These are phyloP conservation scores for Apteryx owenii DNA, from an alignment of 2,113 vertebrate genomes.

Conservation along the genomic window DNA sequence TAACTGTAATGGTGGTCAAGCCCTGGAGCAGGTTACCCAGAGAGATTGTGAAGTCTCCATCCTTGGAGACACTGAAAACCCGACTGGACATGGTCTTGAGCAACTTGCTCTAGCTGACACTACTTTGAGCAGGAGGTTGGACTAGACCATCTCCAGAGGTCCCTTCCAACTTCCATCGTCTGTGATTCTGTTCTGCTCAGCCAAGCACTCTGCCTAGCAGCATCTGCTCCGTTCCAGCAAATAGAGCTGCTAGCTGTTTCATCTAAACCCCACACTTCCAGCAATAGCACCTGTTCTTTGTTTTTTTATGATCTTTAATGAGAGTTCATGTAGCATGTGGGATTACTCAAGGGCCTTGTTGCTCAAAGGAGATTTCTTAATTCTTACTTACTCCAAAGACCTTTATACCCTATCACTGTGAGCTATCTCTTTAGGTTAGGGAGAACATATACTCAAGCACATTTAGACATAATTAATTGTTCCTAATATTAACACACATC, in stretches of 20 bases:
- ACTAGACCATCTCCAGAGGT: background rate
- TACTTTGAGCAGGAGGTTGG: background rate
- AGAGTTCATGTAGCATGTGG: slow-evolving; percentile 11
- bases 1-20: background rate
- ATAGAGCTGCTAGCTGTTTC: slow-evolving; percentile 27
- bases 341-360: slow-evolving; percentile 13
- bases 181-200: background rate
- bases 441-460: background rate
- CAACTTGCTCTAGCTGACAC: background rate
- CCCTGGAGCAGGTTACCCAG: background rate
- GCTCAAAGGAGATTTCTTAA: slow-evolving; percentile 24
- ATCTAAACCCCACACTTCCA: slow-evolving; percentile 3
- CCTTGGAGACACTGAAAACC: background rate
- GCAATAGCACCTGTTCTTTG: slow-evolving; percentile 25
- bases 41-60: background rate
- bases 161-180: background rate
- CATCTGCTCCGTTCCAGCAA: slow-evolving; percentile 1
- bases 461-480: slow-evolving; percentile 42
- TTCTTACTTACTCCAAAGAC: slow-evolving; percentile 31
- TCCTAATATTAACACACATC: slow-evolving; percentile 10
- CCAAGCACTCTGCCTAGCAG: background rate
- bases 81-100: rapidly evolving
- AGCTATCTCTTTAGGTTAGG: background rate
- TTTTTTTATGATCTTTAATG: slow-evolving; percentile 44
- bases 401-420: background rate